Conservation (phyloP, 2,113 vertebrate genomes). For the Junco hyemalis region DNA sequence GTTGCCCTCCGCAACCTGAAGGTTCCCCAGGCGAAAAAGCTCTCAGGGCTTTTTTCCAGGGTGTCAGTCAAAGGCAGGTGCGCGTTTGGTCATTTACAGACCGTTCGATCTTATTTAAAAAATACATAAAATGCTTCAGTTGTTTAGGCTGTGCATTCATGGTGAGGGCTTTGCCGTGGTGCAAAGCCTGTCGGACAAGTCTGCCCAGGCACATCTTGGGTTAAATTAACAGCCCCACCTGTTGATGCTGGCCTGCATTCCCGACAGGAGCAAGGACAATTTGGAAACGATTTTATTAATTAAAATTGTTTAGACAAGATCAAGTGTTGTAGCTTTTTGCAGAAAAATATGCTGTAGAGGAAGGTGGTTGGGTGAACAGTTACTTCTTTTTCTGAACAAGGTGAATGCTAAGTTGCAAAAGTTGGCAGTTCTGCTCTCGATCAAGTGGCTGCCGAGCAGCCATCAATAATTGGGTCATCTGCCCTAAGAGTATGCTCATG, state of each 20-base stretch:
- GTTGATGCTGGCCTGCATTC: neutral
- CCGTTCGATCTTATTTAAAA: rapidly evolving
- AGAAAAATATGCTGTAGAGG: neutral
- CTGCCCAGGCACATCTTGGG: neutral
- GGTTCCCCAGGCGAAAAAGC: rapidly evolving
- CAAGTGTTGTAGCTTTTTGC: neutral
- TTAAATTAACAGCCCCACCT: rapidly evolving
- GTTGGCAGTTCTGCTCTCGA: rapidly evolving
- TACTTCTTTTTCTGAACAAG: neutral
- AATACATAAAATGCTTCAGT: neutral
- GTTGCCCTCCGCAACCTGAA: rapidly evolving
- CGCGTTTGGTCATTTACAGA: no score
- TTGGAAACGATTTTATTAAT: neutral
- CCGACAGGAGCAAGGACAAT: no score
- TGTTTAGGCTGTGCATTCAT: neutral
- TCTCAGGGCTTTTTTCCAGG: rapidly evolving
- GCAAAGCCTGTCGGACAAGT: neutral
- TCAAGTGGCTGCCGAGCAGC: neutral
- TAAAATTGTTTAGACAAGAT: neutral
- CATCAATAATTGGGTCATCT: neutral
- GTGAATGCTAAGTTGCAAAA: neutral
- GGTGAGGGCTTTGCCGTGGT: neutral
- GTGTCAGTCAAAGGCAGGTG: neutral
- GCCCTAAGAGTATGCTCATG: neutral
- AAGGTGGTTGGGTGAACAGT: neutral